Base-by-base conservation (phyloP, 2,888 invertebrate genomes). In the Folsomia candida region DNA sequence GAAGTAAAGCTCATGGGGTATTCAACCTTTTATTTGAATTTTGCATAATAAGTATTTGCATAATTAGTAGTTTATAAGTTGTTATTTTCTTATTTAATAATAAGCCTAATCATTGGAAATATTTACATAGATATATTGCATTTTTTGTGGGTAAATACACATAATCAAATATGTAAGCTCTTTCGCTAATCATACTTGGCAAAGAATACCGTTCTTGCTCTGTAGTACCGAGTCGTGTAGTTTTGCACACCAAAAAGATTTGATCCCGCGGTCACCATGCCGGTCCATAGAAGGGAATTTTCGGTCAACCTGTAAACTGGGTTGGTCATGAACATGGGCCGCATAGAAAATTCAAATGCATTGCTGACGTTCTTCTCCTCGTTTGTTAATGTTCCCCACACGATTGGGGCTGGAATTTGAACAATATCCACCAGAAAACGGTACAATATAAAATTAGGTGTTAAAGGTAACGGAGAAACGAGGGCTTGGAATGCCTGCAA, bases 181-280 rank as follows among this genome's bases (percentile, higher is more conserved):
- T n/a, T n/a, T n/a, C n/a, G n/a, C n/a, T n/a, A 64, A 18, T 62
- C 62, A n/a, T 57, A n/a, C 6, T 57, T 57, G 6, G 57, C 57
- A 14, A 14, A 57, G 20, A 18, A 22, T 18, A 57, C n/a, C 9
- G 9, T 57, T 57, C 57, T 47, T 11, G 47, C 47, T 47, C 47
- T 9, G 47, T 18, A 47, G 47, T 47, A 47, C 18, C 18, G 47
- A 47, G 47, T 47, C 47, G 47, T 47, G 18, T 47, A 47, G 18
- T 47, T 47, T n/a, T n/a, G n/a, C 18, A 47, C 9, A 47, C 47
- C 47, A 47, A 47, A 47, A 47, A 11, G 9, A 47, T 47, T 47
- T 11, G 47, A 11, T 47, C 47, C 47, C 18, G 47, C 18, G 9
- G 47, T 18, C 47, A 47, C 9, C 47, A 47, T 11, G 18, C 9